These are phyloP conservation scores for Cephus runcator DNA, from an alignment of 2,888 invertebrate species.

Conservation along the genomic window DNA sequence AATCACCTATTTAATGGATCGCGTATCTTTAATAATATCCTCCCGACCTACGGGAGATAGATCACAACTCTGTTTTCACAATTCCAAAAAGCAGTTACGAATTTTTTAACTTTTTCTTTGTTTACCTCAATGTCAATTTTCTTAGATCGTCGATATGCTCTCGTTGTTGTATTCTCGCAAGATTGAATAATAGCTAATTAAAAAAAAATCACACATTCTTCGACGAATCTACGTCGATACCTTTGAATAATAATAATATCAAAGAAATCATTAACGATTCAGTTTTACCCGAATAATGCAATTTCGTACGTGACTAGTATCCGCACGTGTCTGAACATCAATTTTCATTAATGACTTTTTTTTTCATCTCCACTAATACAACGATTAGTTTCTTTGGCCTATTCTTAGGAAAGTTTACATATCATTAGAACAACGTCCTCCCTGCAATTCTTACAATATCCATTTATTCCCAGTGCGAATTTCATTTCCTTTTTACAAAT, in stretches of 20 bases:
- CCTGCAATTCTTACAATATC: not conserved
- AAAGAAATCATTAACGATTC: not conserved
- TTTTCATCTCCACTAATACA: not conserved
- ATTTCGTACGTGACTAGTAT: not conserved
- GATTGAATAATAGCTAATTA: not conserved
- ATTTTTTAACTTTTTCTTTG: not conserved
- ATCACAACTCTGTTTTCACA: conserved; percentile 27
- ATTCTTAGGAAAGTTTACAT: not conserved
- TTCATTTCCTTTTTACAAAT: conserved; percentile 14
- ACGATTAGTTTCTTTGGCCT: not conserved
- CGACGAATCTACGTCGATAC: not conserved
- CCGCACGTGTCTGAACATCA: not conserved
- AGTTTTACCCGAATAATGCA: not conserved
- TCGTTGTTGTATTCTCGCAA: not conserved
- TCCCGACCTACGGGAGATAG: conserved; percentile 10
- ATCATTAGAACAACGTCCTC: not conserved
- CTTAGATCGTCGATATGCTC: not conserved
- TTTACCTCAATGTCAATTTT: conserved; percentile 15
- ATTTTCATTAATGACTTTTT: not conserved
- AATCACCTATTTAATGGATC: conserved; percentile 21
- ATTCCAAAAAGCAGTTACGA: conserved; percentile 22
- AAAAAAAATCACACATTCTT: not conserved
- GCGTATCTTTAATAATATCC: conserved; percentile 9
- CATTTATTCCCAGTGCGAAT: not conserved
- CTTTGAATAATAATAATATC: not conserved